Evolutionary conservation across 2,797 vertebrate species (phyloP).

Genomic region (Bovichtus variegatus): DNA sequence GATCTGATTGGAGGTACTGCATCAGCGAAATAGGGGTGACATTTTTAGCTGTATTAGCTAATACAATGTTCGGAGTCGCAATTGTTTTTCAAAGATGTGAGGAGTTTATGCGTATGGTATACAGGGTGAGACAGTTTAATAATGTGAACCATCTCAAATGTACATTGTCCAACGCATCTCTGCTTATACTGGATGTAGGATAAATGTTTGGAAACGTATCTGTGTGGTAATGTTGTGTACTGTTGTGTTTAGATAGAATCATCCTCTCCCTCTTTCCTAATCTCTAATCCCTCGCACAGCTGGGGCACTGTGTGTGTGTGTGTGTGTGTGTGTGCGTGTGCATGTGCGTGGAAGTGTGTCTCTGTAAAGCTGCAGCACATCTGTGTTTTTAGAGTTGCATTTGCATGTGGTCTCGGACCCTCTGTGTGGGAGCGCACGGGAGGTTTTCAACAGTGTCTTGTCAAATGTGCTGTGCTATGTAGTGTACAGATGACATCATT

Average conservation of each 20-base stretch:
- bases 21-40: slow-evolving; percentile 5
- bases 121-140: slow-evolving; percentile 1
- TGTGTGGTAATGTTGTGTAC: slow-evolving; percentile 35
- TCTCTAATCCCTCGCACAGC: slow-evolving; percentile 71
- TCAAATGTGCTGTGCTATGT: background rate
- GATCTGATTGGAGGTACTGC: slow-evolving; percentile 29
- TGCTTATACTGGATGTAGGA: slow-evolving; percentile 42
- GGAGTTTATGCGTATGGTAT: background rate
- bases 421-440: background rate
- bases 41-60: slow-evolving; percentile 41
- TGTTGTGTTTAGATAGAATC: slow-evolving; percentile 55
- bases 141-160: slow-evolving; percentile 10
- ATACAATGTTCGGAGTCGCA: background rate
- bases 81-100: slow-evolving; percentile 25
- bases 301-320: slow-evolving; percentile 34
- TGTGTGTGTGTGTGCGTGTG: slow-evolving; percentile 22
- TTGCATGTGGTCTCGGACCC: slow-evolving; percentile 10
- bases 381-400: background rate
- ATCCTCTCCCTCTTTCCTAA: slow-evolving; percentile 53
- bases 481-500: background rate
- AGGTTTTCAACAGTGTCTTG: background rate
- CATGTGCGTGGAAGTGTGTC: slow-evolving; percentile 6
- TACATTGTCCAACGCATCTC: slow-evolving; percentile 20
- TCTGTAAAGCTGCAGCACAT: slow-evolving; percentile 5
- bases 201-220: slow-evolving; percentile 47